Evolutionary conservation across 2,113 vertebrate genomes (phyloP).

Genomic region (Thinocorus orbignyianus): DNA sequence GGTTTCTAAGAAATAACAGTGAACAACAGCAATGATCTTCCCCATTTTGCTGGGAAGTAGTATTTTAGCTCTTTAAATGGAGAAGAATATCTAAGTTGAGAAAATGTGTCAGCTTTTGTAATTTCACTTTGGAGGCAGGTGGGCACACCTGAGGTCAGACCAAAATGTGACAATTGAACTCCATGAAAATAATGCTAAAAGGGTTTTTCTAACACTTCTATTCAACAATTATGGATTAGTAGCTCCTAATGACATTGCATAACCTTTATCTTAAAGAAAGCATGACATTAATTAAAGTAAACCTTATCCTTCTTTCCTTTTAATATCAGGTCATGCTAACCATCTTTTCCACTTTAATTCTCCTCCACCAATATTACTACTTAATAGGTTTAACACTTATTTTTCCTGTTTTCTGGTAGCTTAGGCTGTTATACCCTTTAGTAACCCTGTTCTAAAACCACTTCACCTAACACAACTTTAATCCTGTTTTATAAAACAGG

Average conservation of each 20-base stretch:
- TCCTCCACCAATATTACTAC: background rate
- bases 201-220: background rate
- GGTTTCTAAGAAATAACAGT: background rate
- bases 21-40: background rate
- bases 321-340: slow-evolving; percentile 34
- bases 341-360: slow-evolving; percentile 28
- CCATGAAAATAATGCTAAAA: background rate
- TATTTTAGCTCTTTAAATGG: background rate
- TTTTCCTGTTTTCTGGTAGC: slow-evolving; percentile 15
- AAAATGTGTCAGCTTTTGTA: background rate
- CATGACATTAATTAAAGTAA: slow-evolving; percentile 33
- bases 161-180: background rate
- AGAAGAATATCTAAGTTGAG: background rate
- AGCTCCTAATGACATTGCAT: background rate
- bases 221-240: background rate
- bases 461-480: background rate
- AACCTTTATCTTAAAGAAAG: slow-evolving; percentile 36
- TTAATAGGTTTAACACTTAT: slow-evolving; percentile 5
- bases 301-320: background rate
- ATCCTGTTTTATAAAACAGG: background rate
- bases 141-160: background rate
- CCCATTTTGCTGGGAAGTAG: background rate
- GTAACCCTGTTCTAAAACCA: background rate
- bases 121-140: background rate
- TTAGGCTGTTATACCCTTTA: background rate